A percentile compares a stretch with the other conserved stretches of the same genome.
These are phyloP conservation scores for Parnassius glacialis DNA, from an alignment of 2,888 invertebrate species.

Conservation along the genomic window DNA sequence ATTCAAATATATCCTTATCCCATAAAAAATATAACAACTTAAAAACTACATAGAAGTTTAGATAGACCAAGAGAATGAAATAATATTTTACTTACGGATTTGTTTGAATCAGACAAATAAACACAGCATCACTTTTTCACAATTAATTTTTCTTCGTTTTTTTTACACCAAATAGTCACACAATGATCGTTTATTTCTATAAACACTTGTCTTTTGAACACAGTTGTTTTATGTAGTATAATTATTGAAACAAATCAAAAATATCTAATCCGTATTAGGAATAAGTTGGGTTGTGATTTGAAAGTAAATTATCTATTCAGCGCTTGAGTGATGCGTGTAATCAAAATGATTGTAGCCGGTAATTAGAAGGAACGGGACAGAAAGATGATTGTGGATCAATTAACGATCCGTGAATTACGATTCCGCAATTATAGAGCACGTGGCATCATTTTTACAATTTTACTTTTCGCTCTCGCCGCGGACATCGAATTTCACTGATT, in stretches of 20 bases:
- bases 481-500: conserved; percentile 37
- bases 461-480: conserved; percentile 34
- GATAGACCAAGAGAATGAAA: background rate
- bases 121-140: conserved; percentile 73
- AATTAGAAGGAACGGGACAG: conserved; percentile 68
- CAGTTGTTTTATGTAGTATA: conserved; percentile 13
- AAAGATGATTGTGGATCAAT: conserved; percentile 65
- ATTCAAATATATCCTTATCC: no score
- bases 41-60: no score
- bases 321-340: conserved; percentile 38
- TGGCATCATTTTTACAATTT: conserved; percentile 59
- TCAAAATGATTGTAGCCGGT: conserved; percentile 53
- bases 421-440: conserved; percentile 66
- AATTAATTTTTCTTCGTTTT: conserved; percentile 40
- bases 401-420: conserved; percentile 61
- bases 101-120: conserved; percentile 46
- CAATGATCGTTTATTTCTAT: conserved; percentile 34
- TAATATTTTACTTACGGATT: conserved; percentile 58
- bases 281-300: conserved; percentile 3
- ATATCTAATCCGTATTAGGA: conserved; percentile 11
- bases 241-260: no score
- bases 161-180: conserved; percentile 55
- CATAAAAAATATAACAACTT: no score
- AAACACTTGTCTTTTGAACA: conserved; percentile 38
- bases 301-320: conserved; percentile 2